Evolutionary conservation across 2,888 invertebrate species (phyloP).

Genomic region (Heliconius aoede): DNA sequence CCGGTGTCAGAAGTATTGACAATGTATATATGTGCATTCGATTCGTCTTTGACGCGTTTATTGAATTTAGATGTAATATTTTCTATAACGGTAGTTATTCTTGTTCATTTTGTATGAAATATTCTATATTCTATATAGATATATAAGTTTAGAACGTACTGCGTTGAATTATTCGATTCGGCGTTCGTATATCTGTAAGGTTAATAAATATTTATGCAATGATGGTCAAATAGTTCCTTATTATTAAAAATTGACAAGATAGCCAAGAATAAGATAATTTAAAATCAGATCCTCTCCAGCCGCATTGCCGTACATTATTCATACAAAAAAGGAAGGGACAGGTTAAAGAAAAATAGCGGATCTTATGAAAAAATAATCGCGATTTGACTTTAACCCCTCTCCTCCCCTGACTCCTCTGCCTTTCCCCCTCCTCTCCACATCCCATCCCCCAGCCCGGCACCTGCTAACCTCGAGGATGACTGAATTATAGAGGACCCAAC

Average conservation of each 20-base stretch:
- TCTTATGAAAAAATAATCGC: constrained; percentile 35
- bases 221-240: too few relatives aligned
- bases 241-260: background rate
- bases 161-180: too few relatives aligned
- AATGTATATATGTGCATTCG: background rate
- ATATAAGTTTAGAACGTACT: background rate
- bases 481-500: constrained; percentile 66
- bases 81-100: too few relatives aligned
- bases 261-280: too few relatives aligned
- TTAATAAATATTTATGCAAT: background rate
- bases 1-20: background rate
- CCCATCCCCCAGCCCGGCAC: background rate
- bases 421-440: background rate
- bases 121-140: background rate
- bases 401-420: constrained; percentile 6
- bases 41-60: background rate
- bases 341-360: constrained; percentile 41
- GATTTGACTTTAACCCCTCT: constrained; percentile 22
- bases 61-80: background rate
- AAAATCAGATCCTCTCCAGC: background rate
- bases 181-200: too few relatives aligned
- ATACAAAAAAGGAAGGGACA: constrained; percentile 33
- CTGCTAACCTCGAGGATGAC: constrained; percentile 48
- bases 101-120: too few relatives aligned
- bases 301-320: constrained; percentile 27